Base-by-base conservation (phyloP, 2,113 vertebrate genomes). In the Cinclus mexicanus region DNA sequence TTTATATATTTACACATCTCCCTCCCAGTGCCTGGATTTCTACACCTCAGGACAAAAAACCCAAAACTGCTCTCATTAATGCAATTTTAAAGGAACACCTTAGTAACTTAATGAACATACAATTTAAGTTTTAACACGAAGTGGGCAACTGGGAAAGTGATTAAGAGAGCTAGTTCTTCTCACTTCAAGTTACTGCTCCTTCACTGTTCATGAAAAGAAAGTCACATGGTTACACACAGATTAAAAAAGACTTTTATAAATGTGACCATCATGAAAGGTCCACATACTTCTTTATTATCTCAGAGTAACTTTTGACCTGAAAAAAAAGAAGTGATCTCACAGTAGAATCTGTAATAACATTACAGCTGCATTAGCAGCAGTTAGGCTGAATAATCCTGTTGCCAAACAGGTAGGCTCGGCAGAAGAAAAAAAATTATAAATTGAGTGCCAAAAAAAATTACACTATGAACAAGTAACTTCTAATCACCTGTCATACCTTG, bases 301-400 rank as follows among this genome's bases (percentile, higher is more conserved):
- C 44, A 87, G 12, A 85, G 35, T 20, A 82, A 68, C 11, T 11
- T 68, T 3, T 50, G 26, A 64, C 41, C 41, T 44, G 52, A 63
- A 50, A 63, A 63, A 86, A 74, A 57, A 6, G 3, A 60, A 39
- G 35, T 6, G 22, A 63, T 39, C 17, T 22, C 21, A 79, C 16
- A 72, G 61, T 0, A 75, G 31, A 60, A 64, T 19, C 26, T 50
- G 17, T 49, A 89, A 78, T 5, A 69, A 65, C 26, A 53, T 53
- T 28, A 17, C 26, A 53, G 50, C 33, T 0, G 0, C 13, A 56
- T 37, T 17, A 64, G 29, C 23, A 71, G 21, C 10, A 25, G 2
- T 88, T 83, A 72, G 21, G 26, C 18, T 63, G 25, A 90, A 74
- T 24, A 90, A 47, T 15, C 21, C 29, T 35, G 10, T 3, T 67